Conservation (phyloP, 2,888 invertebrate genomes). For the Conistra vaccinii region DNA sequence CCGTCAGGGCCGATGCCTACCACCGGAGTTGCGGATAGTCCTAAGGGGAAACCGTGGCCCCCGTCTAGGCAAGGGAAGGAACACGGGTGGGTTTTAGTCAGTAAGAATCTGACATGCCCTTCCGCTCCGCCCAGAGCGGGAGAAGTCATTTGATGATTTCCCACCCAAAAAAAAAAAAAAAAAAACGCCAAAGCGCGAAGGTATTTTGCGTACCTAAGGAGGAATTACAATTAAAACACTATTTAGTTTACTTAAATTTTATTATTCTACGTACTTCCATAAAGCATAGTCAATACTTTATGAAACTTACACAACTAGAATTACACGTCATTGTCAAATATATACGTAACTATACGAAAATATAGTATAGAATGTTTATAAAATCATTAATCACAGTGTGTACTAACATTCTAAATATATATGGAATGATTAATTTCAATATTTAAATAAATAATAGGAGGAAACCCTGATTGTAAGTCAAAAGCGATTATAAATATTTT, state of each 20-base stretch:
- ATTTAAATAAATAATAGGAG: constrained; percentile 74
- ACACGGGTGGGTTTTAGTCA: too few species aligned
- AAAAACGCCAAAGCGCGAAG: too few species aligned
- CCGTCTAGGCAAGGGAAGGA: too few species aligned
- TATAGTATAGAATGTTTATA: constrained; percentile 74
- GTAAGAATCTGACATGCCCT: too few species aligned
- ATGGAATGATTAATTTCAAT: constrained; percentile 84
- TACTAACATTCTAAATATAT: constrained; percentile 80
- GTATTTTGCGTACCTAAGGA: not conserved
- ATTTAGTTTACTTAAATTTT: constrained; percentile 70
- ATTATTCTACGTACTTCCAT: constrained; percentile 87
- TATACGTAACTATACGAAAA: constrained; percentile 79
- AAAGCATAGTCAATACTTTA: constrained; percentile 77
- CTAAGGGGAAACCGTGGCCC: too few species aligned
- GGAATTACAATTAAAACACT: constrained; percentile 37
- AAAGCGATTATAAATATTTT: constrained; percentile 67
- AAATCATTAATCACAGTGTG: constrained; percentile 87
- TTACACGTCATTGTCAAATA: constrained; percentile 76
- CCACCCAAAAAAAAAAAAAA: too few species aligned
- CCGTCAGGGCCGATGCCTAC: too few species aligned
- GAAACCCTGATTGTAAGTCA: constrained; percentile 71
- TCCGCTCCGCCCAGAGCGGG: too few species aligned
- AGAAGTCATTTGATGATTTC: too few species aligned
- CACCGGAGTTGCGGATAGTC: too few species aligned
- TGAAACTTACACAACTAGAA: constrained; percentile 84